These are phyloP conservation scores for Brachystomella parvula DNA, from an alignment of 1,140 invertebrate genomes.

Conservation along the genomic window DNA sequence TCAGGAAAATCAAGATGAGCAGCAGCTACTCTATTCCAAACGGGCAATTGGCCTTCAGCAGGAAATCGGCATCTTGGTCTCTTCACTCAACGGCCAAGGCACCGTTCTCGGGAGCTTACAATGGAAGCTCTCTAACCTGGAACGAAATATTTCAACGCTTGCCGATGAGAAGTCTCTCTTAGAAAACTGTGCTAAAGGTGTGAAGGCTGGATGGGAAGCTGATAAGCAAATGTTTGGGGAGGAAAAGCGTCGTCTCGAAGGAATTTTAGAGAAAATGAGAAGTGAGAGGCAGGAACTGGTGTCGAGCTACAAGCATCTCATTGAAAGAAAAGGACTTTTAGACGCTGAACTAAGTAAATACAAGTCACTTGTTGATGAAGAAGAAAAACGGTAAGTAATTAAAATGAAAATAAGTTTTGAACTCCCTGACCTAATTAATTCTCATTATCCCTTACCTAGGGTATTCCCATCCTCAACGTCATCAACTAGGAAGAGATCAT, in stretches of 20 bases:
- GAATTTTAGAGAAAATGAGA: not conserved
- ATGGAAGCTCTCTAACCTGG: not conserved
- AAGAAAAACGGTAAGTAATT: not conserved
- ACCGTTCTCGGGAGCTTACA: not conserved
- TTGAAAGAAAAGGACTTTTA: not conserved
- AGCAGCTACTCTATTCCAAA: not conserved
- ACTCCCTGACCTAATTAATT: no score
- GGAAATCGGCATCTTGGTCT: not conserved
- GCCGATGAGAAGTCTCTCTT: not conserved
- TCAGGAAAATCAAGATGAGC: constrained; percentile 1
- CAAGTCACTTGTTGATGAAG: not conserved
- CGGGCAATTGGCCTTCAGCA: not conserved
- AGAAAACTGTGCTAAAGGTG: not conserved
- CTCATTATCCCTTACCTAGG: no score
- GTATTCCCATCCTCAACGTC: no score
- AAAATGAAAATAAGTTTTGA: no score
- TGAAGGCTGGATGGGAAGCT: not conserved
- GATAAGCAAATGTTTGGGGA: not conserved
- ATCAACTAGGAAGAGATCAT: no score
- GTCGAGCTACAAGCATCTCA: not conserved
- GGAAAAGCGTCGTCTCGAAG: not conserved
- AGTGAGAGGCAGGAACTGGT: not conserved
- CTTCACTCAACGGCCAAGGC: not conserved
- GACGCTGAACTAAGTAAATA: not conserved
- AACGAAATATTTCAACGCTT: not conserved